Evolutionary conservation across 2,113 vertebrate genomes (phyloP).

Genomic region (Pituophis catenifer): DNA sequence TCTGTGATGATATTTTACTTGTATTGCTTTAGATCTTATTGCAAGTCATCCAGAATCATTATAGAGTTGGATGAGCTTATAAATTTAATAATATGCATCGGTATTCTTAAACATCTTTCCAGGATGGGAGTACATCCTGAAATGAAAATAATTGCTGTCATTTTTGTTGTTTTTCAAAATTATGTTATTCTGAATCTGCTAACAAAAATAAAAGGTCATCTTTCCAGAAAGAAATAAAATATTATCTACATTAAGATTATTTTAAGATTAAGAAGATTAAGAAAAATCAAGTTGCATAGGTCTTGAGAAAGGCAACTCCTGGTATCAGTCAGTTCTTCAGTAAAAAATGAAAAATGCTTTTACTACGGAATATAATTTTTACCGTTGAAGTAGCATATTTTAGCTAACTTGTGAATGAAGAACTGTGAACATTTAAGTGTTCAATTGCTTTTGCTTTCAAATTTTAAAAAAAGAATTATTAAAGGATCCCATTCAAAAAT

Average conservation of each 20-base stretch:
- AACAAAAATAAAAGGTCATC: background rate
- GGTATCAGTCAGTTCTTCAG: background rate
- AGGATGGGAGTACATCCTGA: background rate
- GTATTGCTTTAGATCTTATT: background rate
- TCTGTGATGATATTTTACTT: background rate
- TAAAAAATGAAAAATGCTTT: background rate
- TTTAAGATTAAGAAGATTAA: background rate
- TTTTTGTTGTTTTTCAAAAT: background rate
- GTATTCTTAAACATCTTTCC: background rate
- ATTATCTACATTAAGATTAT: background rate
- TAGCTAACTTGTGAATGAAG: background rate
- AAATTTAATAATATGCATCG: background rate
- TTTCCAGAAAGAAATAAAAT: background rate
- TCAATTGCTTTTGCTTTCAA: background rate
- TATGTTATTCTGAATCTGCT: background rate
- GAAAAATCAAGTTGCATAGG: background rate
- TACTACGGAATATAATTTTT: background rate
- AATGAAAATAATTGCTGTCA: background rate
- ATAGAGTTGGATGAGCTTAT: background rate
- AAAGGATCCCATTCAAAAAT: background rate
- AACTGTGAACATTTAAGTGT: background rate
- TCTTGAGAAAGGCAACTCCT: background rate
- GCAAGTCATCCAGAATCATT: background rate
- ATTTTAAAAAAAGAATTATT: background rate
- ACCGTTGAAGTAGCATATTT: background rate